Evolutionary conservation across 2,888 invertebrate genomes (phyloP).

Genomic region (Halictus ligatus): DNA sequence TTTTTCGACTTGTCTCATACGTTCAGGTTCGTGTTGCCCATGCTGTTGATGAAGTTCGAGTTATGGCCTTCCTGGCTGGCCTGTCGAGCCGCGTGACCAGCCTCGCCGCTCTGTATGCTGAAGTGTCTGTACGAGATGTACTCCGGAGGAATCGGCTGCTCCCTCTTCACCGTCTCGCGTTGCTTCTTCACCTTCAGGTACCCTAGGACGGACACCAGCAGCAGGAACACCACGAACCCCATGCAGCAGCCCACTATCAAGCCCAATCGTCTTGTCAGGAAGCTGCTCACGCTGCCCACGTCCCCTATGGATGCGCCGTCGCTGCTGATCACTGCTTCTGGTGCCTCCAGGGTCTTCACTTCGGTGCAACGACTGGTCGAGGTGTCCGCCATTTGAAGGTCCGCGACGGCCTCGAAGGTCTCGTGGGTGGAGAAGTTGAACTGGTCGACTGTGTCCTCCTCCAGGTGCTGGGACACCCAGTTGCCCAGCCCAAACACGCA

Average conservation of each 20-base stretch:
- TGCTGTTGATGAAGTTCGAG: constrained; percentile 77
- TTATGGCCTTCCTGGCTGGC: constrained; percentile 78
- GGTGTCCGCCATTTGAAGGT: constrained; percentile 88
- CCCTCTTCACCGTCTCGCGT: constrained; percentile 90
- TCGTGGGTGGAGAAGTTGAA: constrained; percentile 79
- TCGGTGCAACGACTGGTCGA: constrained; percentile 91
- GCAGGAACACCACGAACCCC: constrained; percentile 93
- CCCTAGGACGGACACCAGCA: constrained; percentile 93
- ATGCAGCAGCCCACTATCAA: constrained; percentile 94
- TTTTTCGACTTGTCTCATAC: constrained; percentile 76
- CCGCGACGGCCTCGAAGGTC: constrained; percentile 86
- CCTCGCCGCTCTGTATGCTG: constrained; percentile 89
- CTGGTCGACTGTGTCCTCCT: constrained; percentile 78
- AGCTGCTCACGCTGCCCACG: constrained; percentile 87
- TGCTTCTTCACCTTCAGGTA: constrained; percentile 95
- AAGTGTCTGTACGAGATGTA: constrained; percentile 92
- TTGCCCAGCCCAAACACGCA: constrained; percentile 95
- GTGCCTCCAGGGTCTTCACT: constrained; percentile 90
- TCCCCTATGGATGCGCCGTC: constrained; percentile 85
- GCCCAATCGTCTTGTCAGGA: constrained; percentile 92
- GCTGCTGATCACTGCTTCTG: constrained; percentile 85
- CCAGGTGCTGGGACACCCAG: constrained; percentile 86
- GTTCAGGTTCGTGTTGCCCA: constrained; percentile 76
- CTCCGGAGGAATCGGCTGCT: constrained; percentile 90
- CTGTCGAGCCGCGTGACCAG: constrained; percentile 75